A percentile compares a stretch with the other conserved stretches of the same genome.
phyloP scores from a whole-genome alignment of 1,140 invertebrate genomes.

The Teleopsis dalmanni region DNA sequence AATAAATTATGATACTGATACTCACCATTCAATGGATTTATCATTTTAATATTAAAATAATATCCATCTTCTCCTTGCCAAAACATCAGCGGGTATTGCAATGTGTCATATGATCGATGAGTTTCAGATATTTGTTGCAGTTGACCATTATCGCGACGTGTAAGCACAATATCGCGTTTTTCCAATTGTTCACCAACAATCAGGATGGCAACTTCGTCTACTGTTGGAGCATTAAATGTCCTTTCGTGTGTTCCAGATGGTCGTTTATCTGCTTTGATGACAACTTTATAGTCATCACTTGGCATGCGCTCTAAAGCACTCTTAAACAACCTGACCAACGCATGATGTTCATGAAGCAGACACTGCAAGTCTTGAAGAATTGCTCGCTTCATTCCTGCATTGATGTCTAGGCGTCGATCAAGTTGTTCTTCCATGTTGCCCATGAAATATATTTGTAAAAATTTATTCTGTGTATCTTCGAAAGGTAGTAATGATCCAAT shows the following conservation, averaged over 20 bases:
- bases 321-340: constrained; percentile 29
- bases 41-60: constrained; percentile 20
- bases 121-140: too few relatives aligned
- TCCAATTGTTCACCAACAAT: too few relatives aligned
- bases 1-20: not conserved
- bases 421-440: constrained; percentile 38
- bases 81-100: constrained; percentile 28
- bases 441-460: constrained; percentile 43
- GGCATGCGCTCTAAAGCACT: constrained; percentile 35
- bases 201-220: too few relatives aligned
- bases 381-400: constrained; percentile 19
- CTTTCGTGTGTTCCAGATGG: constrained; percentile 20
- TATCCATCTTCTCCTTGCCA: constrained; percentile 43
- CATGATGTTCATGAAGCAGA: constrained; percentile 29
- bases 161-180: constrained; percentile 38
- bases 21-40: not conserved
- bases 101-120: too few relatives aligned
- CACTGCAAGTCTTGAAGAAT: constrained; percentile 3
- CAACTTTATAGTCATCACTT: constrained; percentile 38
- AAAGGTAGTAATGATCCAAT: too few relatives aligned
- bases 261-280: constrained; percentile 20
- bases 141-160: constrained; percentile 24
- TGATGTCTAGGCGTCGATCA: constrained; percentile 34
- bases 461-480: too few relatives aligned
- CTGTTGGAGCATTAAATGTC: not conserved